Conservation (phyloP, 1,140 invertebrate species). For the Aphelenchoides fujianensis region DNA sequence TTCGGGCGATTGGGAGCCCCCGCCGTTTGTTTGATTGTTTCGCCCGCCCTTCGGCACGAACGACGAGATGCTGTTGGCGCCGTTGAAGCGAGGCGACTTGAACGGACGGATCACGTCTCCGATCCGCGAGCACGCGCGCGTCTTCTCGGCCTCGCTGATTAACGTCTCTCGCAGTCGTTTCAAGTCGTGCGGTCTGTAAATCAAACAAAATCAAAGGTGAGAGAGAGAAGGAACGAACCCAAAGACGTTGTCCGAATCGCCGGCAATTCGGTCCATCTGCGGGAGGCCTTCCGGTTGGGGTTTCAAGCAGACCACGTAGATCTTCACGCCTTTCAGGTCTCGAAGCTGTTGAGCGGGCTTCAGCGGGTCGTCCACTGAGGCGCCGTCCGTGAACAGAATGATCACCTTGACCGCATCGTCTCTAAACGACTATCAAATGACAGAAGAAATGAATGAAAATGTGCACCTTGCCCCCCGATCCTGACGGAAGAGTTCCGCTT, state of each 20-base stretch:
- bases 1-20: neutral
- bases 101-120: constrained; percentile 19
- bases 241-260: constrained; percentile 52
- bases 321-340: constrained; percentile 51
- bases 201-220: no score
- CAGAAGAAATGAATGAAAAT: neutral
- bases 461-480: constrained; percentile 49
- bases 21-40: neutral
- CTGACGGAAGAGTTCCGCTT: constrained; percentile 48
- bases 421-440: constrained; percentile 35
- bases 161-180: constrained; percentile 39
- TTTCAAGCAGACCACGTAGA: constrained; percentile 51
- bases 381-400: constrained; percentile 54
- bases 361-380: constrained; percentile 52
- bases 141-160: constrained; percentile 44
- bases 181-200: constrained; percentile 46
- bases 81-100: constrained; percentile 18
- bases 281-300: constrained; percentile 37
- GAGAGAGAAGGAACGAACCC: constrained; percentile 42
- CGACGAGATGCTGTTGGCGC: neutral
- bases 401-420: constrained; percentile 48
- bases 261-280: constrained; percentile 54
- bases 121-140: constrained; percentile 51
- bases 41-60: neutral
- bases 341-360: constrained; percentile 52